Base-by-base conservation (phyloP, 2,113 vertebrate species). In the Marcusenius ussheri region DNA sequence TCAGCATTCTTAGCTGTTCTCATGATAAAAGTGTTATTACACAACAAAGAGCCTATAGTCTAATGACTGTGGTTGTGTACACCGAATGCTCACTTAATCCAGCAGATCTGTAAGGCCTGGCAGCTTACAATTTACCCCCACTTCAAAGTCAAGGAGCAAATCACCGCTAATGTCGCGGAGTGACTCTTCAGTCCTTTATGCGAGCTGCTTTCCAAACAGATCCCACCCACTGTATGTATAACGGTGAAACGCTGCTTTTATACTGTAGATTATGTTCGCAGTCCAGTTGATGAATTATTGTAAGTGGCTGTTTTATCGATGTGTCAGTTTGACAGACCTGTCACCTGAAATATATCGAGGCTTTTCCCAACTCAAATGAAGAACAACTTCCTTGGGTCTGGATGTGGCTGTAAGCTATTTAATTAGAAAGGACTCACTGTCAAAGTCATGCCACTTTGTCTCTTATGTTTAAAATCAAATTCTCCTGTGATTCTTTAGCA, bases 131-230 rank as follows among this genome's bases (percentile, higher is more conserved):
- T 53, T 87, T 56, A 56, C 50, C 86, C 89, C 86, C 74, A 90
- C 66, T 90, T 90, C 35, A 90, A 88, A 53, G n/a, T 39, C 89
- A 80, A 86, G 35, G 45, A 87, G 84, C 62, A 90, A 90, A 90
- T 90, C 53, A 42, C 24, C n/a, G 7, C 24, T 88, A 58, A 90
- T 88, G 56, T 88, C 27, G 62, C 11, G 7, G 47, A 80, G 87
- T 58, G 56, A 51, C 90, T 77, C 49, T 88, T 45, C 47, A 74
- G 49, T 49, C 17, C 66, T 58, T 88, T 42, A 90, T 88, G 88
- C 56, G 31, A 88, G 50, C 90, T 58, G 49, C 49, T 56, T 58
- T 88, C 62, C 86, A 88, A 90, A 88, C 66, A 88, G 56, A 88
- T 88, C 86, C 88, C 80, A 24, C 66, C 10, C 24, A 50, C 50